Conservation (phyloP, 1,140 invertebrate genomes). For the Drosophila yakuba region DNA sequence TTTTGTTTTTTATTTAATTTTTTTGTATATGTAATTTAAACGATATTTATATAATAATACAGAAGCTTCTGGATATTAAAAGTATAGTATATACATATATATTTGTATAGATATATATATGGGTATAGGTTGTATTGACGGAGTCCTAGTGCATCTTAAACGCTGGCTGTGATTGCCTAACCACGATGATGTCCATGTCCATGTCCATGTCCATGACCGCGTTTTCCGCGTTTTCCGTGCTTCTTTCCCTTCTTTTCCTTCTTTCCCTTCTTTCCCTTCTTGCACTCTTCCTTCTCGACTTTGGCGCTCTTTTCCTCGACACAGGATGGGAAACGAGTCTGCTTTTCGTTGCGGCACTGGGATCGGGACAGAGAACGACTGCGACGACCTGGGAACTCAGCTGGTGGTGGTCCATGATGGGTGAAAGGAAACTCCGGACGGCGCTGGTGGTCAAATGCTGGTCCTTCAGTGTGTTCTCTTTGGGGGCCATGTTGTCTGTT, state of each 20-base stretch:
- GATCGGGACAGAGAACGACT: slow-evolving; percentile 22
- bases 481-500: neutral
- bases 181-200: neutral
- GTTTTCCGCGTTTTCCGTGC: neutral
- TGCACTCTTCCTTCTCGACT: neutral
- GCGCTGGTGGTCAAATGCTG: neutral
- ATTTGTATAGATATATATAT: neutral
- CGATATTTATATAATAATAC: slow-evolving; percentile 10
- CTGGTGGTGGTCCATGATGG: neutral
- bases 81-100: neutral
- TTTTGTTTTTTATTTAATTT: slow-evolving; percentile 7
- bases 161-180: neutral
- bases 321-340: neutral
- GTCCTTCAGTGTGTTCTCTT: neutral
- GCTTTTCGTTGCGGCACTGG: slow-evolving; percentile 1
- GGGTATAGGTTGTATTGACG: slow-evolving; percentile 6
- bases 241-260: neutral
- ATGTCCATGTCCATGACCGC: neutral
- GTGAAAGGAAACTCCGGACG: neutral
- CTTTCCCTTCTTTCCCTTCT: neutral
- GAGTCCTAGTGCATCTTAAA: neutral
- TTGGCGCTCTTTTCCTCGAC: slow-evolving; percentile 1
- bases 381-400: neutral
- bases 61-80: neutral
- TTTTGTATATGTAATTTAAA: slow-evolving; percentile 1